Evolutionary conservation across 2,113 vertebrate genomes (phyloP).

Genomic region (Mohoua ochrocephala): DNA sequence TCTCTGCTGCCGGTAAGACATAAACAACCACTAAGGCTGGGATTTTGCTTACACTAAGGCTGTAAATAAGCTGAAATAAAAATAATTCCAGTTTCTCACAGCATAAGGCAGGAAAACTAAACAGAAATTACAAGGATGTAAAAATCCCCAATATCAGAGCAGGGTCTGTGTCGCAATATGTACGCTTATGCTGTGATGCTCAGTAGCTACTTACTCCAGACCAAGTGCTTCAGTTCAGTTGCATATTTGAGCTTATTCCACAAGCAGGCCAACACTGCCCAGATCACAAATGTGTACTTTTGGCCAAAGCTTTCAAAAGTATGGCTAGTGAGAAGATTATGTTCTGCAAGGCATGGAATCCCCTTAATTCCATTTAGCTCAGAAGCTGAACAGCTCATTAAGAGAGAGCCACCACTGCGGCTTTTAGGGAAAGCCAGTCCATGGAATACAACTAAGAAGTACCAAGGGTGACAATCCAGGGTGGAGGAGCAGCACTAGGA

Average conservation of each 20-base stretch:
- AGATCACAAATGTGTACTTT: neutral
- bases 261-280: neutral
- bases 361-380: neutral
- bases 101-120: neutral
- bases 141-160: neutral
- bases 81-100: neutral
- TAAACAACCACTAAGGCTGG: neutral
- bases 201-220: neutral
- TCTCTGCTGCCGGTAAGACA: neutral
- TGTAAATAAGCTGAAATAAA: neutral
- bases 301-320: neutral
- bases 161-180: accelerated
- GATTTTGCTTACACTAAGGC: neutral
- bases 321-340: neutral
- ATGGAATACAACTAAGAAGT: neutral
- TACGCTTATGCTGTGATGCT: neutral
- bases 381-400: neutral
- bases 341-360: neutral
- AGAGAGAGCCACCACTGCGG: accelerated
- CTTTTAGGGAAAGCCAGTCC: neutral
- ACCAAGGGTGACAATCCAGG: neutral
- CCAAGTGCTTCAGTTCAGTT: neutral
- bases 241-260: neutral
- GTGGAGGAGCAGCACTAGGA: neutral
- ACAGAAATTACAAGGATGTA: neutral